These are phyloP conservation scores for Apostichopus californicus DNA, from an alignment of 35 echinoderm and acorn worm genomes.

Conservation along the genomic window DNA sequence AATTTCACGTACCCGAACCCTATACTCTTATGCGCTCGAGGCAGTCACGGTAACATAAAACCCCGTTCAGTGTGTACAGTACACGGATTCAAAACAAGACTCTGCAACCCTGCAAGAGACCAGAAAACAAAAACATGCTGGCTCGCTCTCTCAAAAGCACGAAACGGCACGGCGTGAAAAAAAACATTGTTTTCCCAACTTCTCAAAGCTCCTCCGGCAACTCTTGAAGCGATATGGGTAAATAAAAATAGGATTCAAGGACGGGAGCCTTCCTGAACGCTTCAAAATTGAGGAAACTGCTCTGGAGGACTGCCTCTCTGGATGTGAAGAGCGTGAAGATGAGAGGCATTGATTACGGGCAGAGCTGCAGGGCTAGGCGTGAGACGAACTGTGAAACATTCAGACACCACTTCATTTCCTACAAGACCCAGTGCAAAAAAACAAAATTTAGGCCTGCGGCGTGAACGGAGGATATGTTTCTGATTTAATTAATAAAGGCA, in stretches of 20 bases:
- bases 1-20: too few relatives aligned
- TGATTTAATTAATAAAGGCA: conserved; percentile 20
- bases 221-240: neutral
- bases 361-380: conserved; percentile 21
- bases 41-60: too few relatives aligned
- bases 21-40: too few relatives aligned
- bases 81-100: neutral
- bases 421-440: neutral
- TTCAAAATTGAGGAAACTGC: neutral
- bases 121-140: neutral
- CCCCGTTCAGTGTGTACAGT: too few relatives aligned
- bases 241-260: conserved; percentile 31
- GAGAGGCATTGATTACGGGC: conserved; percentile 4
- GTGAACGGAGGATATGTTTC: neutral
- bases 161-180: neutral
- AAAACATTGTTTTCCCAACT: conserved; percentile 29
- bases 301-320: neutral
- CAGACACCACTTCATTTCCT: neutral
- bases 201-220: conserved; percentile 10
- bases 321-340: conserved; percentile 1
- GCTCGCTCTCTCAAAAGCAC: neutral
- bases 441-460: neutral
- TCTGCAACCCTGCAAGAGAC: neutral
- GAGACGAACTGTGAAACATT: neutral
- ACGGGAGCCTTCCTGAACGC: neutral